Evolutionary conservation across 1,140 invertebrate genomes (phyloP), one percentile per base, ranked within the genome.

Genomic region (Acromyrmex echinatior): DNA sequence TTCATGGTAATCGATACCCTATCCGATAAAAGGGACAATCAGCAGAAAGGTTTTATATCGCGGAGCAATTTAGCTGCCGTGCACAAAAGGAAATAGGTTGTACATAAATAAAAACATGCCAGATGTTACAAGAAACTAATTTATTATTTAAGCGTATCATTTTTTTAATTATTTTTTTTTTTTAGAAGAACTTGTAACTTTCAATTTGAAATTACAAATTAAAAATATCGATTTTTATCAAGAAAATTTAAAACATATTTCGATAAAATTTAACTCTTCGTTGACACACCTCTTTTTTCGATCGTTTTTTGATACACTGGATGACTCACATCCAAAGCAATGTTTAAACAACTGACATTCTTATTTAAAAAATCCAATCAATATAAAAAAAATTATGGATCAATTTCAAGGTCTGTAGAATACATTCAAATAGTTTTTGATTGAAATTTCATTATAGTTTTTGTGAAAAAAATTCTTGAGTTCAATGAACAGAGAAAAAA

Each of bases 1-100:
- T 77, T 89, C 88, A 45, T 71, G 71, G 87, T 89, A 90, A 90
- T 90, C 88, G 87, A 90, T 90, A 90, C 56, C 39, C 70, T 68
- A 62, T 60, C 63, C 51, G 73, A 89, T 88, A 89, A 86, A 90
- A 88, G 88, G 74, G 86, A 90, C 87, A 87, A 90, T 81, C 77
- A 70, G 49, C 74, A 63, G 80, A 87, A 66, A 78, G 76, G 53
- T 81, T 86, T 74, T 45, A 49, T 80, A 80, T 35, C 45, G 49
- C 65, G 65, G 7, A 28, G 31, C 12, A 80, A 80, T 80, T 80
- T 80, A 49, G 18, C 56, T 31, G 21, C 49, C n/a, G 28, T 39
- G 16, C 16, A 31, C 78, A 53, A 80, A 80, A 80, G 28, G 14
- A 56, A 80, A 18, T 63, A 51, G 56, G 35, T 79, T 68, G n/a